Base-by-base conservation (phyloP, 2,113 vertebrate species). In the Phodopus roborovskii region DNA sequence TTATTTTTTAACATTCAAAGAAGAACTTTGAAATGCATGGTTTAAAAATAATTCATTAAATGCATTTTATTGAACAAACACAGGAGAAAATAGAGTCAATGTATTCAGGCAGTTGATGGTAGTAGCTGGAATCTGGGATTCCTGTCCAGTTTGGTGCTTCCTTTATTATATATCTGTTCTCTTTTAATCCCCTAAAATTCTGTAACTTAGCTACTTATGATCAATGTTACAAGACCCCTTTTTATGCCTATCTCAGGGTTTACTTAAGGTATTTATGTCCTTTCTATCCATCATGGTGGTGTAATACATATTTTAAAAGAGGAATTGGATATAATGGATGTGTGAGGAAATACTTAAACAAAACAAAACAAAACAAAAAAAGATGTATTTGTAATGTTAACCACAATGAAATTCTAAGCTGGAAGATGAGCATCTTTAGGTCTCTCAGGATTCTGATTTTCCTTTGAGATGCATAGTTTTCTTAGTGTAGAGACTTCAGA, bases 371-470 rank as follows among this genome's bases (percentile, higher is more conserved):
- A 45, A n/a, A n/a, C n/a, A n/a, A 11, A 53, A 12, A 17, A 5
- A 66, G 75, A 87, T 12, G 11, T 60, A 39, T 92, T 50, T 94
- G 92, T 83, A 68, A 75, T 88, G 36, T 19, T 75, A 92, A 30
- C 42, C 56, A 88, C 30, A 79, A 36, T 82, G 77, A 84, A 92
- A 91, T 58, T 90, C 39, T 84, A 78, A 96, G 12, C 53, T 81
- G 42, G 10, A 83, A 92, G 36, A 1, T 78, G 33, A 74, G 5
- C 75, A 79, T 56, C 53, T 74, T 94, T 36, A 33, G 64, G 64
- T 84, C 92, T 85, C 75, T 93, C 24, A 30, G 15, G 56, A 89
- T 56, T 94, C 48, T 85, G 24, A 62, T 70, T 88, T 92, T 95
- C 79, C 92, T 91, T 64, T 68, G 30, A 56, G 56, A 92, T 91